phyloP scores from a whole-genome alignment of 2,888 invertebrate genomes.

The Drosophila nigricruria region DNA sequence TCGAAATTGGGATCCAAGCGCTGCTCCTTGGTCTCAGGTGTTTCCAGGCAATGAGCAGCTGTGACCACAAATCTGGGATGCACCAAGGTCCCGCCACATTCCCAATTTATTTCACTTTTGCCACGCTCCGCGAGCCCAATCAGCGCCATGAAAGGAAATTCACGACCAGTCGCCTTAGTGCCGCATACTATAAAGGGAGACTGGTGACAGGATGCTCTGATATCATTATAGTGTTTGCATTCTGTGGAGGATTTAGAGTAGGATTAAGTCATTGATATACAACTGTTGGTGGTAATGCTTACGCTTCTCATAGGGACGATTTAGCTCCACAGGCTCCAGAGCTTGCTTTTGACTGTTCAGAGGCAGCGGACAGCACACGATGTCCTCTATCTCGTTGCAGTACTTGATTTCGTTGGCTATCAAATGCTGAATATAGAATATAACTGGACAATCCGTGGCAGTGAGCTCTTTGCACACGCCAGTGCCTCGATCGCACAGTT shows the following conservation, averaged over 20 bases:
- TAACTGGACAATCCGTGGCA: slow-evolving; percentile 59
- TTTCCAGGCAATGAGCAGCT: slow-evolving; percentile 87
- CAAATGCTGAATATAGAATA: slow-evolving; percentile 65
- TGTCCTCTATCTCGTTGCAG: slow-evolving; percentile 71
- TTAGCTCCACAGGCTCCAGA: slow-evolving; percentile 7
- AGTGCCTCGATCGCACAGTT: slow-evolving; percentile 64
- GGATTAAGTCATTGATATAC: not conserved
- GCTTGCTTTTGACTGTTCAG: slow-evolving; percentile 33
- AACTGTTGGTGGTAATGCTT: not conserved
- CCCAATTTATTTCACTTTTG: slow-evolving; percentile 74
- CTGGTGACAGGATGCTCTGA: slow-evolving; percentile 44
- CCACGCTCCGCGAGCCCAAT: slow-evolving; percentile 55
- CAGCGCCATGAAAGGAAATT: slow-evolving; percentile 83
- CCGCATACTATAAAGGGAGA: slow-evolving; percentile 72
- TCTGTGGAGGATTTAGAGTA: slow-evolving; percentile 25
- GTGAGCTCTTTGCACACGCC: slow-evolving; percentile 66
- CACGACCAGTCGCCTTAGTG: slow-evolving; percentile 68
- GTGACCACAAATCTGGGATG: slow-evolving; percentile 87
- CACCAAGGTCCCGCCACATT: slow-evolving; percentile 88
- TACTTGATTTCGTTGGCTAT: slow-evolving; percentile 57
- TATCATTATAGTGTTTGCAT: slow-evolving; percentile 57
- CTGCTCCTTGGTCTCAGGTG: slow-evolving; percentile 53
- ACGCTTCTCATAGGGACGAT: slow-evolving; percentile 58
- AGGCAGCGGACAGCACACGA: slow-evolving; percentile 68
- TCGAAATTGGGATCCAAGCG: slow-evolving; percentile 66